Evolutionary conservation across 1,140 invertebrate genomes (phyloP).

Genomic region (Heliconius nattereri): DNA sequence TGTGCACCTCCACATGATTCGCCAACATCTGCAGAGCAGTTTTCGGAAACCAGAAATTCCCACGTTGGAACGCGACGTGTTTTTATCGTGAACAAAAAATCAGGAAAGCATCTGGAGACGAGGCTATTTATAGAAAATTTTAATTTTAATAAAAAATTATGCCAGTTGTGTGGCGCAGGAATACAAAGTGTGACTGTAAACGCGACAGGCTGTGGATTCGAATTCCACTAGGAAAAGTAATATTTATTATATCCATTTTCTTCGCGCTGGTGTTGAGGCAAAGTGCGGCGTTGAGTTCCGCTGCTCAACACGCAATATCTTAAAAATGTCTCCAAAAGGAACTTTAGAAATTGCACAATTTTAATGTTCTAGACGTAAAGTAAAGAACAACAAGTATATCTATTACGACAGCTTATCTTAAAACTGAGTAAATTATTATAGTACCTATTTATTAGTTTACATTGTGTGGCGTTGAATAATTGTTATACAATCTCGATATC

Average conservation of each 20-base stretch:
- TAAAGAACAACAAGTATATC: not conserved
- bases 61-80: slow-evolving; percentile 71
- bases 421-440: slow-evolving; percentile 7
- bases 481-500: not conserved
- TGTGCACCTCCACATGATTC: slow-evolving; percentile 50
- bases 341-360: slow-evolving; percentile 8
- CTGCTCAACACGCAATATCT: no score
- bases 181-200: no score
- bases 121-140: slow-evolving; percentile 62
- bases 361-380: not conserved
- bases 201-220: no score
- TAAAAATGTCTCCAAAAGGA: slow-evolving; percentile 39
- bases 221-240: no score
- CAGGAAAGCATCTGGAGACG: slow-evolving; percentile 72
- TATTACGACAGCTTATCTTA: not conserved
- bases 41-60: slow-evolving; percentile 61
- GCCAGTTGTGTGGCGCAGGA: no score
- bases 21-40: slow-evolving; percentile 62
- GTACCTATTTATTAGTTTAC: slow-evolving; percentile 9
- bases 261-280: no score
- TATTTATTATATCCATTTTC: no score
- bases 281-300: no score
- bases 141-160: slow-evolving; percentile 59
- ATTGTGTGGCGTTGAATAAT: not conserved
- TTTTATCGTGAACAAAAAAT: slow-evolving; percentile 64